phyloP scores from a whole-genome alignment of 30 jellyfish, hydroid and myxozoan species.

The Catostylus mosaicus region DNA sequence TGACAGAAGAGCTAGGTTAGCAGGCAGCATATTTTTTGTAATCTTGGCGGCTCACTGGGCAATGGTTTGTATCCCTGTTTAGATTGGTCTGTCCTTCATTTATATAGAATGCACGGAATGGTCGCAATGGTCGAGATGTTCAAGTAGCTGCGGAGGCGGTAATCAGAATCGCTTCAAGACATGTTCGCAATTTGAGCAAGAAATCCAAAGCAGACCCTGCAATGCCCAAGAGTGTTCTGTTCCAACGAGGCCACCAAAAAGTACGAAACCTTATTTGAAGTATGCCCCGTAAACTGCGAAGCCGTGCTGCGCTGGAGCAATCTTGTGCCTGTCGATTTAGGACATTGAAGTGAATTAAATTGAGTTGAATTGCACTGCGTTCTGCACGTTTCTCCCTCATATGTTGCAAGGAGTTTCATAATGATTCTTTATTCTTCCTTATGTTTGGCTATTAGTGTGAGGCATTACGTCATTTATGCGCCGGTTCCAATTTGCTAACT shows the following conservation, averaged over 20 bases:
- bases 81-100: slow-evolving; percentile 23
- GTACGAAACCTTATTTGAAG: slow-evolving; percentile 12
- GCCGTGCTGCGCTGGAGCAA: not conserved
- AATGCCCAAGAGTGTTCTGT: slow-evolving; percentile 84
- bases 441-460: too few relatives aligned
- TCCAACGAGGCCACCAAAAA: slow-evolving; percentile 51
- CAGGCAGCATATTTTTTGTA: too few relatives aligned
- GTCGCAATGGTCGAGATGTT: slow-evolving; percentile 93
- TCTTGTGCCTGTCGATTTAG: too few relatives aligned
- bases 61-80: not conserved
- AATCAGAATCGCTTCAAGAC: slow-evolving; percentile 80
- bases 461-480: too few relatives aligned
- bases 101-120: slow-evolving; percentile 90
- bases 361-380: not conserved
- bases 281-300: not conserved
- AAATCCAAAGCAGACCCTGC: slow-evolving; percentile 78
- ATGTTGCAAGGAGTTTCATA: too few relatives aligned
- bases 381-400: too few relatives aligned
- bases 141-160: slow-evolving; percentile 98
- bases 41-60: not conserved
- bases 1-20: too few relatives aligned
- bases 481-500: too few relatives aligned
- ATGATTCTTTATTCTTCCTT: too few relatives aligned
- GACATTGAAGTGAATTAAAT: not conserved
- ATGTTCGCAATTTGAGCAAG: slow-evolving; percentile 70